Conservation (phyloP, 2,113 vertebrate species). For the Pardalotus punctatus region DNA sequence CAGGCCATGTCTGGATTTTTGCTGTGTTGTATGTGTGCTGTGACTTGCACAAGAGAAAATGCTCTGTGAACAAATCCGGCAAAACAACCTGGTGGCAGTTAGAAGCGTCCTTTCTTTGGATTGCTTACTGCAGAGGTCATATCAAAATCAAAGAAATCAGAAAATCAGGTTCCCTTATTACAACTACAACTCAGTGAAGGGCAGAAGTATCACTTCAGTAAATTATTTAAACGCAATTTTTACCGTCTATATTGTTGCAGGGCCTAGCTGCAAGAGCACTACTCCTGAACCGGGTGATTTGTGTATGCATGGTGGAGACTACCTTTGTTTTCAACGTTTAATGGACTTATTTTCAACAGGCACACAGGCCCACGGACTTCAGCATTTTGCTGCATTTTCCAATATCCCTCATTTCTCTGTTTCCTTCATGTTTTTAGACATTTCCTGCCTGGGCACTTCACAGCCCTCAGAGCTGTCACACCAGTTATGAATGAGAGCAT, state of each 20-base stretch:
- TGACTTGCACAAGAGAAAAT: not conserved
- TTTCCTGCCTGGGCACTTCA: not conserved
- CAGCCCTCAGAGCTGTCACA: not conserved
- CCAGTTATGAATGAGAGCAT: not conserved
- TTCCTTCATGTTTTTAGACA: not conserved
- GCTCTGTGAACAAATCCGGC: not conserved
- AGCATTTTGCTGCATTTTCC: not conserved
- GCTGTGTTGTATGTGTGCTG: not conserved
- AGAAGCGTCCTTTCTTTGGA: not conserved
- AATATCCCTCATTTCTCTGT: not conserved
- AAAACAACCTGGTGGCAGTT: not conserved
- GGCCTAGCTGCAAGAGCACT: not conserved
- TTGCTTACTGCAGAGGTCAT: not conserved
- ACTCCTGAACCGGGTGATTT: not conserved
- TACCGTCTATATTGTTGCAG: not conserved
- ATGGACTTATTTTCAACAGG: not conserved
- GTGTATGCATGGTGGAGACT: not conserved
- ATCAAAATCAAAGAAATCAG: not conserved
- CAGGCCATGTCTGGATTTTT: not conserved
- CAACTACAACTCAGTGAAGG: not conserved
- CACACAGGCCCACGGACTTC: not conserved
- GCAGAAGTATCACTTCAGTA: not conserved
- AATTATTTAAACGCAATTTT: not conserved
- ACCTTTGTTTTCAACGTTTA: not conserved
- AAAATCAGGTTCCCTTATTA: not conserved